Percentiles rank a stretch among this genome's conserved stretches.
These are phyloP conservation scores for Marmota monax DNA, from an alignment of 2,113 vertebrate genomes.

Conservation along the genomic window DNA sequence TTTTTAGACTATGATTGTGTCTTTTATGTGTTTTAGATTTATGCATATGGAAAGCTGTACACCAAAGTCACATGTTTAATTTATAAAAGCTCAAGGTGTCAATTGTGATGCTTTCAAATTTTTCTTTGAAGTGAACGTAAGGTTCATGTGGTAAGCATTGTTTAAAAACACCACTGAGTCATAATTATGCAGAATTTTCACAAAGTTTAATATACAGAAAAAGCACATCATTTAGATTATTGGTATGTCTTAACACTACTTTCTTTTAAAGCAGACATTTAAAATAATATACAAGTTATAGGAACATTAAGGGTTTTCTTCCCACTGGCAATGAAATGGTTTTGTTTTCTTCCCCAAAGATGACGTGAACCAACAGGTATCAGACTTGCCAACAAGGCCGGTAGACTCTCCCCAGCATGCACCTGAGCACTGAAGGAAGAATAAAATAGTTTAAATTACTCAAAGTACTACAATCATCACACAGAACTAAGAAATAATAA, in stretches of 20 bases:
- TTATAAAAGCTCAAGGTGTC: slow-evolving; percentile 54
- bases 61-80: slow-evolving; percentile 4
- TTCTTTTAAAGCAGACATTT: slow-evolving; percentile 55
- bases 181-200: slow-evolving; percentile 84
- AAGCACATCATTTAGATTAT: slow-evolving; percentile 63
- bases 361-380: slow-evolving; percentile 67
- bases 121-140: slow-evolving; percentile 46
- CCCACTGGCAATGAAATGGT: slow-evolving; percentile 58
- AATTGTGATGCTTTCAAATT: slow-evolving; percentile 50
- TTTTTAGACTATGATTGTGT: slow-evolving; percentile 91
- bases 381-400: slow-evolving; percentile 95
- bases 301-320: slow-evolving; percentile 64
- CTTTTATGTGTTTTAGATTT: slow-evolving; percentile 55
- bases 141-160: slow-evolving; percentile 31
- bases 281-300: slow-evolving; percentile 63
- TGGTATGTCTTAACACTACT: slow-evolving; percentile 51
- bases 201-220: slow-evolving; percentile 78
- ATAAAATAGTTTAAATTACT: slow-evolving; percentile 50
- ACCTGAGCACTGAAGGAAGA: slow-evolving; percentile 92
- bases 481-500: not conserved
- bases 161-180: slow-evolving; percentile 74
- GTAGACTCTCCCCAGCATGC: slow-evolving; percentile 98
- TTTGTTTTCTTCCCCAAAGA: slow-evolving; percentile 73
- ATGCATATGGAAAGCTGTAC: not conserved
- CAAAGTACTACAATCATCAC: slow-evolving; percentile 2